Conservation (phyloP, 2,888 invertebrate species). For the Thecocarcelia acutangulata region DNA sequence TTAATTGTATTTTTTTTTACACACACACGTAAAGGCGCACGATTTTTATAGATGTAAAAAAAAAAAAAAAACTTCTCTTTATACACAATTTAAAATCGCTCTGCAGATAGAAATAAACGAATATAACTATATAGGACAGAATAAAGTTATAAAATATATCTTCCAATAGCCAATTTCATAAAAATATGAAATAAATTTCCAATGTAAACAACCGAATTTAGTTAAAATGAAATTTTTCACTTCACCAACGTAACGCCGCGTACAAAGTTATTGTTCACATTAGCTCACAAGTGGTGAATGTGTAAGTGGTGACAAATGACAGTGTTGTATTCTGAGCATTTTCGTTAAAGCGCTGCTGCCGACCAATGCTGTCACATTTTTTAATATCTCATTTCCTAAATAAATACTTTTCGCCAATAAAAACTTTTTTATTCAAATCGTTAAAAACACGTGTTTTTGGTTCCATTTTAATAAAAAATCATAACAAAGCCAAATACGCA, state of each 20-base stretch:
- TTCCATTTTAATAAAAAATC: too few relatives aligned
- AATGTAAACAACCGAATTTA: slow-evolving; percentile 70
- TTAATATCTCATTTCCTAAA: too few relatives aligned
- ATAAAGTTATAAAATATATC: slow-evolving; percentile 18
- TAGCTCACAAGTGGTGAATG: slow-evolving; percentile 55
- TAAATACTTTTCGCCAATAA: too few relatives aligned
- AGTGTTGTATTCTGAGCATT: slow-evolving; percentile 33
- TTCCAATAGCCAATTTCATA: slow-evolving; percentile 32
- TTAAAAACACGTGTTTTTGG: too few relatives aligned
- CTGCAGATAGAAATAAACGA: slow-evolving; percentile 55
- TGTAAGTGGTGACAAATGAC: slow-evolving; percentile 44
- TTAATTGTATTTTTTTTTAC: slow-evolving; percentile 51
- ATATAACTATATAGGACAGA: neutral
- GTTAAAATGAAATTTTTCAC: slow-evolving; percentile 69
- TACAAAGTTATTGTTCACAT: slow-evolving; percentile 63
- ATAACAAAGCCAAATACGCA: too few relatives aligned
- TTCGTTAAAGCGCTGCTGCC: neutral
- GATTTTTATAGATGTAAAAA: slow-evolving; percentile 59
- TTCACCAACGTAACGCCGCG: slow-evolving; percentile 71
- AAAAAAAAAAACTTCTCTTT: slow-evolving; percentile 37
- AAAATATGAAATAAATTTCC: slow-evolving; percentile 48
- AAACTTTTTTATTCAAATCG: too few relatives aligned
- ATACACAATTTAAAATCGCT: slow-evolving; percentile 61
- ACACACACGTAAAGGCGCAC: slow-evolving; percentile 53
- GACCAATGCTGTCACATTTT: too few relatives aligned